Conservation (phyloP, 2,113 vertebrate genomes). For the Barbus barbus region DNA sequence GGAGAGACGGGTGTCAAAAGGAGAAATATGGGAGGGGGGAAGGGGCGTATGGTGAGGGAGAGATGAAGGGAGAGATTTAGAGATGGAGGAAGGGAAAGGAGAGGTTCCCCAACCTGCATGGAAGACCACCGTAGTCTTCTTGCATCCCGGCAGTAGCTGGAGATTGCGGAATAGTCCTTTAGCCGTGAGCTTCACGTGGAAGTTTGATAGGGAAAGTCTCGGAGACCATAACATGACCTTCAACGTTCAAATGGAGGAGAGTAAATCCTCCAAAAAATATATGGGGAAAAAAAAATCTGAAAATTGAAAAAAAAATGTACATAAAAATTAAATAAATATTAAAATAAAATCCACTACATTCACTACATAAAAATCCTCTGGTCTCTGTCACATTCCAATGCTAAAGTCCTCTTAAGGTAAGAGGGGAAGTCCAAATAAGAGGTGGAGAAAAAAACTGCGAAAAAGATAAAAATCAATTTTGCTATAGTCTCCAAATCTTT, state of each 20-base stretch:
- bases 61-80: background rate
- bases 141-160: conserved; percentile 83
- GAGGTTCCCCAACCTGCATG: conserved; percentile 83
- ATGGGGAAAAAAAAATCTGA: conserved; percentile 32
- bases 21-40: conserved; percentile 16
- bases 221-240: conserved; percentile 92
- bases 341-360: too few relatives aligned
- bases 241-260: conserved; percentile 18
- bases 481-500: background rate
- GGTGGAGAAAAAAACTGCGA: too few relatives aligned
- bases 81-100: background rate
- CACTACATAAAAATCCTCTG: too few relatives aligned
- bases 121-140: conserved; percentile 86
- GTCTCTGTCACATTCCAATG: conserved; percentile 1
- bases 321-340: background rate
- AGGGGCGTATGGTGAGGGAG: background rate
- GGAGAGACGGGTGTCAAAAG: conserved; percentile 23
- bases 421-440: background rate
- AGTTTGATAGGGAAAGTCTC: conserved; percentile 89
- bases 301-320: too few relatives aligned
- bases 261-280: conserved; percentile 7
- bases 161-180: conserved; percentile 90
- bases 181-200: conserved; percentile 89
- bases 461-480: background rate
- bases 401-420: background rate